Percentiles rank a stretch among this genome's conserved stretches.
Conservation (phyloP, 1,140 invertebrate species). For the Leguminivora glycinivorella region DNA sequence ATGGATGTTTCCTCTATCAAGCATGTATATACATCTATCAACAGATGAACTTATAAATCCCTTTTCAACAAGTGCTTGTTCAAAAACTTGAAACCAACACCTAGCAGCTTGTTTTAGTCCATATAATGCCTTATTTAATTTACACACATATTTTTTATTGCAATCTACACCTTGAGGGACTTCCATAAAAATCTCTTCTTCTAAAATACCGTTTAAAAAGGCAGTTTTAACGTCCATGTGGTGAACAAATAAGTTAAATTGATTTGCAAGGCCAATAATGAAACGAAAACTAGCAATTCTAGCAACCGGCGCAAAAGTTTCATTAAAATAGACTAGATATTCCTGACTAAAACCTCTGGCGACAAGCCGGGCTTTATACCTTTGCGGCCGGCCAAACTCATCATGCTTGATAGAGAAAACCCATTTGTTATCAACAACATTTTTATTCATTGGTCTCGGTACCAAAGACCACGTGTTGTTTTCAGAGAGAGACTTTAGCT, state of each 20-base stretch:
- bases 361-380: conserved; percentile 45
- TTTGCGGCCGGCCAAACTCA: conserved; percentile 49
- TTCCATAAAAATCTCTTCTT: conserved; percentile 61
- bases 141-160: conserved; percentile 43
- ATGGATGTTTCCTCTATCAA: conserved; percentile 38
- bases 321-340: conserved; percentile 50
- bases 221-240: conserved; percentile 33
- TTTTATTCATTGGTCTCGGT: conserved; percentile 55
- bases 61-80: conserved; percentile 41
- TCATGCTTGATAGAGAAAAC: conserved; percentile 56
- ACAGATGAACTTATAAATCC: conserved; percentile 48
- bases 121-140: conserved; percentile 65
- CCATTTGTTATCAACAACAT: conserved; percentile 63
- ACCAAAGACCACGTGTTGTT: conserved; percentile 69
- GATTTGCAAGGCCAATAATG: conserved; percentile 67
- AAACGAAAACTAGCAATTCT: conserved; percentile 47
- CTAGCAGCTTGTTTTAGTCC: conserved; percentile 66
- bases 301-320: conserved; percentile 40
- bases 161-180: conserved; percentile 54
- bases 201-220: conserved; percentile 50
- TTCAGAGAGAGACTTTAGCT: conserved; percentile 54
- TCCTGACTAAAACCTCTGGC: conserved; percentile 65
- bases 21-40: conserved; percentile 48
- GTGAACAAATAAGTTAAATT: conserved; percentile 60
- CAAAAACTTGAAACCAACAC: conserved; percentile 51